Percentiles rank a stretch among this genome's conserved stretches.
These are phyloP conservation scores for Tretioscincus oriximinensis DNA, from an alignment of 2,113 vertebrate genomes.

Conservation along the genomic window DNA sequence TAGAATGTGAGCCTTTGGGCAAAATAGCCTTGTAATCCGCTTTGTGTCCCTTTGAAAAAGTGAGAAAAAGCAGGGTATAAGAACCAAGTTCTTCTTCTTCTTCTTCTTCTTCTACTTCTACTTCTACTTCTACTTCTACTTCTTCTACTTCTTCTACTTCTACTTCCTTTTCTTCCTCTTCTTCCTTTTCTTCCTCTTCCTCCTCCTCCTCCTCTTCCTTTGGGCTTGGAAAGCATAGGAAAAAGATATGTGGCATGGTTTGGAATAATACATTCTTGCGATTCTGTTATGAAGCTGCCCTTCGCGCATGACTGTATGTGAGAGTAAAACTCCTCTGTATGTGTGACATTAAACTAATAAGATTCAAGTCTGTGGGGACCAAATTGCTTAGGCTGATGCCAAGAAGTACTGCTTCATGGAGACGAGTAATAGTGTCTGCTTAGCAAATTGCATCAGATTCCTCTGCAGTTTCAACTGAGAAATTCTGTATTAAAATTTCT, in stretches of 20 bases:
- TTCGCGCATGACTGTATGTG: neutral
- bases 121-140: too few species aligned
- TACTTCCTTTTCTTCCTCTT: too few species aligned
- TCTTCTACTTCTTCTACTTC: too few species aligned
- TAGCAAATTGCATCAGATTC: neutral
- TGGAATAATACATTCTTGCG: neutral
- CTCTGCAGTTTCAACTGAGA: neutral
- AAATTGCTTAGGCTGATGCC: neutral
- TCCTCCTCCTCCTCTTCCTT: too few species aligned
- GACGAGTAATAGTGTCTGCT: neutral
- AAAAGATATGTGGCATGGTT: neutral
- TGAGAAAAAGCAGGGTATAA: too few species aligned
- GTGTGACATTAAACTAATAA: neutral
- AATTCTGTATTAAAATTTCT: neutral
- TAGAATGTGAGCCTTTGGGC: too few species aligned
- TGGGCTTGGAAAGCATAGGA: neutral
- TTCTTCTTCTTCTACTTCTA: too few species aligned
- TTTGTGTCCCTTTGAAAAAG: too few species aligned
- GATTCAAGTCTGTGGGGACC: neutral
- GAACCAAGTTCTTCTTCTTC: too few species aligned
- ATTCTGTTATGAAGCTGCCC: neutral
- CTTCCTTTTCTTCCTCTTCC: too few species aligned
- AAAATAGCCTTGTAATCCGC: too few species aligned
- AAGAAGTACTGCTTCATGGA: fast-evolving
- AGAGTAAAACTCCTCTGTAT: neutral